These are phyloP conservation scores for Daktulosphaira vitifoliae DNA, from an alignment of 1,140 invertebrate genomes.

Conservation along the genomic window DNA sequence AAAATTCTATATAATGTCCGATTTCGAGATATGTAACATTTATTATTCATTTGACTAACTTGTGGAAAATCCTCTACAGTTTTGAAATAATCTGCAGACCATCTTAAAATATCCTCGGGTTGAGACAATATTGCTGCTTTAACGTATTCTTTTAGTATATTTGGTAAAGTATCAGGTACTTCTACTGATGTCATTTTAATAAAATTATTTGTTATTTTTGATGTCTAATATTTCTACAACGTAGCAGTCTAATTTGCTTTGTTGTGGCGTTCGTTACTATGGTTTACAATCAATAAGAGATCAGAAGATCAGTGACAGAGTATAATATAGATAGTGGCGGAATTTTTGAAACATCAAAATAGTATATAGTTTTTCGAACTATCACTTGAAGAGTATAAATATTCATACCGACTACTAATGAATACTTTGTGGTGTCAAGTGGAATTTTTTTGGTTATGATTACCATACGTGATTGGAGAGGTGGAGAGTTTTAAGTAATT, in stretches of 20 bases:
- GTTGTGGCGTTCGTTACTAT: slow-evolving; percentile 28
- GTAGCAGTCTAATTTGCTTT: background rate
- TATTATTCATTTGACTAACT: background rate
- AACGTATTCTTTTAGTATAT: slow-evolving; percentile 73
- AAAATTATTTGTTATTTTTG: no score
- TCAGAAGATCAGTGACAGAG: background rate
- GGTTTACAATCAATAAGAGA: no score
- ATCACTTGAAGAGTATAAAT: no score
- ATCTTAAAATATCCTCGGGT: slow-evolving; percentile 70
- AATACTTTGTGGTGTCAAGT: no score
- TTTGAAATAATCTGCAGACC: slow-evolving; percentile 73
- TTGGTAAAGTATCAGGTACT: slow-evolving; percentile 49
- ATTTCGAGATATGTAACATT: background rate
- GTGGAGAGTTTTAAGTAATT: no score
- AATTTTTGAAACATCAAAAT: no score
- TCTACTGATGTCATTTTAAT: slow-evolving; percentile 10
- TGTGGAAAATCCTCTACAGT: slow-evolving; percentile 41
- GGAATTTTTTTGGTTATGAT: no score
- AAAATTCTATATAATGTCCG: slow-evolving; percentile 18
- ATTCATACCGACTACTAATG: no score
- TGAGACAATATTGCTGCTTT: slow-evolving; percentile 85
- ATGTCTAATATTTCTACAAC: no score
- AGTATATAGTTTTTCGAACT: no score
- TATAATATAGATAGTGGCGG: background rate
- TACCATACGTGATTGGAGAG: no score